Evolutionary conservation across 2,113 vertebrate species (phyloP).

Genomic region (Hippocampus abdominalis): DNA sequence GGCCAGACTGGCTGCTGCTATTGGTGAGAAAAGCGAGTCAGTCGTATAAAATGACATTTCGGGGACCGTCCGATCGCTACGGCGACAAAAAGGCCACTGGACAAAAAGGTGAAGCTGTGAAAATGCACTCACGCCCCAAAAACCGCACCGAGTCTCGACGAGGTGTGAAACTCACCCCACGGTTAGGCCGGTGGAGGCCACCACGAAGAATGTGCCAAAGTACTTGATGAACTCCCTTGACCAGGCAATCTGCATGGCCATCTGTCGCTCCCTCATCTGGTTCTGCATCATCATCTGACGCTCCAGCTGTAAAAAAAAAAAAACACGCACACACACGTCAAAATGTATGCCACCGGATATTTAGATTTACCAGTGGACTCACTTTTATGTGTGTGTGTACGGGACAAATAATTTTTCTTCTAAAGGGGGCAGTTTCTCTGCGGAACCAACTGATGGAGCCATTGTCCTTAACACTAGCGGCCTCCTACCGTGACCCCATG

Average conservation of each 20-base stretch:
- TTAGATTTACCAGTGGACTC: too few species aligned
- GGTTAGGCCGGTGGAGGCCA: slow-evolving; percentile 72
- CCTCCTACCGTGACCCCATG: neutral
- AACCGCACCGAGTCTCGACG: neutral
- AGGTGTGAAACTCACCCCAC: slow-evolving; percentile 63
- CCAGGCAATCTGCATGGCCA: slow-evolving; percentile 88
- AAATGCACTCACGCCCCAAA: neutral
- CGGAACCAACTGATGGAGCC: too few species aligned
- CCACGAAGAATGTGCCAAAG: slow-evolving; percentile 77
- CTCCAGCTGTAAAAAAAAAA: slow-evolving; percentile 74
- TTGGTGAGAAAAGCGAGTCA: neutral
- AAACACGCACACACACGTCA: neutral
- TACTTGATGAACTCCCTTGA: slow-evolving; percentile 86
- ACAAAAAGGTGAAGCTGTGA: neutral
- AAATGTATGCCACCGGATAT: neutral
- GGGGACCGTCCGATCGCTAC: neutral
- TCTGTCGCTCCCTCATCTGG: slow-evolving; percentile 86
- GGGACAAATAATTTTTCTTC: too few species aligned
- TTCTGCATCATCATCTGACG: slow-evolving; percentile 86
- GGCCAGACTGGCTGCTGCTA: neutral
- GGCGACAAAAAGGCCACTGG: neutral
- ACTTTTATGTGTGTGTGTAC: too few species aligned
- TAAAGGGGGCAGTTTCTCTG: too few species aligned
- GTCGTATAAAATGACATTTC: neutral
- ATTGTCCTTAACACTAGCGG: too few species aligned